Conservation (phyloP, 2,888 invertebrate species). For the Clivina fossor region DNA sequence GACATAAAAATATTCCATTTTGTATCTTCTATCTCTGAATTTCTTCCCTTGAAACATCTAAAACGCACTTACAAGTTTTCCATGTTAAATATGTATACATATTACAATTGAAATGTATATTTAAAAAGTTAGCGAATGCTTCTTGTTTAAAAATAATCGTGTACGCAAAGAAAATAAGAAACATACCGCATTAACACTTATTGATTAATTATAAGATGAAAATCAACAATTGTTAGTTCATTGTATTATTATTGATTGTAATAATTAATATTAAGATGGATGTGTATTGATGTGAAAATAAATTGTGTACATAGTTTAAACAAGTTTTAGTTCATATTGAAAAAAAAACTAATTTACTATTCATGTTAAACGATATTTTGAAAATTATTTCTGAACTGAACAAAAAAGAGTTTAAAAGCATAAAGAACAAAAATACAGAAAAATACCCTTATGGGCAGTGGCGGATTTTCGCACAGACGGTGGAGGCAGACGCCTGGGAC, state of each 20-base stretch:
- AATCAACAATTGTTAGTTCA: slow-evolving; percentile 17
- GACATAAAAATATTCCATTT: neutral
- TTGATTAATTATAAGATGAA: slow-evolving; percentile 3
- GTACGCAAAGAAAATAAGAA: slow-evolving; percentile 8
- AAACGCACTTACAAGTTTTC: slow-evolving; percentile 7
- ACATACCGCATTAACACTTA: neutral
- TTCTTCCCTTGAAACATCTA: slow-evolving; percentile 6
- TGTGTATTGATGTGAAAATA: slow-evolving; percentile 32
- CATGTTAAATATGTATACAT: neutral
- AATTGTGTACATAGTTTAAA: slow-evolving; percentile 27
- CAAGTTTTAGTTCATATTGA: neutral
- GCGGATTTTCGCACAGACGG: neutral
- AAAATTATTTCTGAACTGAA: neutral
- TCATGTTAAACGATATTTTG: neutral
- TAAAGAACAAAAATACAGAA: neutral
- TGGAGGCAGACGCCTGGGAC: neutral
- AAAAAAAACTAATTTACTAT: neutral
- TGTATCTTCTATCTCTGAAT: neutral
- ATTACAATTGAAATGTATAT: neutral
- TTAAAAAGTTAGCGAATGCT: slow-evolving; percentile 9
- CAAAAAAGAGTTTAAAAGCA: neutral
- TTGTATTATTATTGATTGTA: slow-evolving; percentile 8
- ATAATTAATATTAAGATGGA: slow-evolving; percentile 16
- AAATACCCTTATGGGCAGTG: neutral
- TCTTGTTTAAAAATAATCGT: slow-evolving; percentile 10